These are phyloP conservation scores for Neria commutata DNA, from an alignment of 2,888 invertebrate genomes.

Conservation along the genomic window DNA sequence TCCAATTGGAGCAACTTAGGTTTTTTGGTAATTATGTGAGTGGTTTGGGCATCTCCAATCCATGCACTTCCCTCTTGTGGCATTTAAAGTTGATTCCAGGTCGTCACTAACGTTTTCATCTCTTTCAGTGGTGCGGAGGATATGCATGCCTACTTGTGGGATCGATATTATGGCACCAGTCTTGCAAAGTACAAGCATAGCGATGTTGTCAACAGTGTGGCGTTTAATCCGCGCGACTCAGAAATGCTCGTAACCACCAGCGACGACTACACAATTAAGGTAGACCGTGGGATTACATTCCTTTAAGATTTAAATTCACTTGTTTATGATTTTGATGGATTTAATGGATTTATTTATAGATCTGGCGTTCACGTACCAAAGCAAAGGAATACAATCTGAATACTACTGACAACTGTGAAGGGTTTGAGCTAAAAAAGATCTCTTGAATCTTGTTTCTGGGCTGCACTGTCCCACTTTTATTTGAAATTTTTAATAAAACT, in stretches of 20 bases:
- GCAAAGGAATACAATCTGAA: slow-evolving; percentile 44
- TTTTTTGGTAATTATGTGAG: no score
- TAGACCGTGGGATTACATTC: no score
- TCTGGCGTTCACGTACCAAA: slow-evolving; percentile 53
- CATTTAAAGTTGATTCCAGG: no score
- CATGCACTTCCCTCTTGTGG: no score
- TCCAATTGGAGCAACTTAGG: background rate
- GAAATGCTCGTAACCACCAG: slow-evolving; percentile 84
- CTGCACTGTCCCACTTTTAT: no score
- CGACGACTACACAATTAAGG: slow-evolving; percentile 79
- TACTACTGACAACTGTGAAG: slow-evolving; percentile 42
- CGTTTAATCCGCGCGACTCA: slow-evolving; percentile 80
- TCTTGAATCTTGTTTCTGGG: no score
- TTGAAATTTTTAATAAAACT: no score
- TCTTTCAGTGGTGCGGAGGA: slow-evolving; percentile 81
- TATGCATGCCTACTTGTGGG: slow-evolving; percentile 83
- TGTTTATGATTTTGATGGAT: no score
- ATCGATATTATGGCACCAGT: slow-evolving; percentile 80
- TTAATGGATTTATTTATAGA: slow-evolving; percentile 35
- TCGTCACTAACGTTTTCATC: no score
- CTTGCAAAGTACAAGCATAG: slow-evolving; percentile 76
- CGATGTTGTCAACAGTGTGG: slow-evolving; percentile 84
- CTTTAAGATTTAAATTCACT: no score
- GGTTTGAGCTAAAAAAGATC: slow-evolving; percentile 48
- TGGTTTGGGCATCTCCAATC: no score